Conservation (phyloP, 2,797 vertebrate genomes). For the Esox masquinongy region DNA sequence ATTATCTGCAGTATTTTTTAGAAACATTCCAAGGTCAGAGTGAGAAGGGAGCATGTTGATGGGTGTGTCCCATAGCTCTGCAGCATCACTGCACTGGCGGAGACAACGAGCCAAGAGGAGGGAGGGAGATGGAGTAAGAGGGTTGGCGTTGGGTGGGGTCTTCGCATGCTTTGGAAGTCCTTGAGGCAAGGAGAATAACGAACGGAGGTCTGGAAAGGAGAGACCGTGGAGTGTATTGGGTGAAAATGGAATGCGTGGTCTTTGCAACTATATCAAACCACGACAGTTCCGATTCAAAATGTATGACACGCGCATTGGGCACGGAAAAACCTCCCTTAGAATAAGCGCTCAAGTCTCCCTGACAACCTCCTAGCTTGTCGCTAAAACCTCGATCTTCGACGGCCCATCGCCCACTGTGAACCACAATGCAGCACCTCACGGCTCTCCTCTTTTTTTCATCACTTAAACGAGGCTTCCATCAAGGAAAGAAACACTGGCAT, state of each 20-base stretch:
- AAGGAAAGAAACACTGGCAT: too few relatives aligned
- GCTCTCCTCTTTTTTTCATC: conserved; percentile 22
- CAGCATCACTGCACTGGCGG: conserved; percentile 64
- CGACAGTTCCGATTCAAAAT: conserved; percentile 13
- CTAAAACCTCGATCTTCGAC: conserved; percentile 33
- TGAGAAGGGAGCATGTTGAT: conserved; percentile 28
- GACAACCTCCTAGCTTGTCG: conserved; percentile 35
- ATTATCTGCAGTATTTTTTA: conserved; percentile 45
- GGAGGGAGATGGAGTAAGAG: conserved; percentile 30
- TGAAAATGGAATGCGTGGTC: conserved; percentile 13
- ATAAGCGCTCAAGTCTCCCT: conserved; percentile 27
- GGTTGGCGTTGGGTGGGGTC: conserved; percentile 40
- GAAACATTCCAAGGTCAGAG: conserved; percentile 65
- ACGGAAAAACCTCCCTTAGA: conserved; percentile 1
- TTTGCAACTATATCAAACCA: conserved; percentile 11
- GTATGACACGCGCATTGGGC: conserved; percentile 13
- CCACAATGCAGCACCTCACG: conserved; percentile 37
- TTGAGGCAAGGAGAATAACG: conserved; percentile 30
- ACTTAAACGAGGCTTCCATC: conserved; percentile 21
- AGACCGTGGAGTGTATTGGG: neutral
- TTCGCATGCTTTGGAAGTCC: conserved; percentile 28
- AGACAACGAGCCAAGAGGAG: conserved; percentile 29
- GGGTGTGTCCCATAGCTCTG: conserved; percentile 68
- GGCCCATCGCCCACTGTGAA: conserved; percentile 33
- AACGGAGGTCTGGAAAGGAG: conserved; percentile 4